Conservation (phyloP, 2,797 vertebrate species). For the Myotis vivesi region DNA sequence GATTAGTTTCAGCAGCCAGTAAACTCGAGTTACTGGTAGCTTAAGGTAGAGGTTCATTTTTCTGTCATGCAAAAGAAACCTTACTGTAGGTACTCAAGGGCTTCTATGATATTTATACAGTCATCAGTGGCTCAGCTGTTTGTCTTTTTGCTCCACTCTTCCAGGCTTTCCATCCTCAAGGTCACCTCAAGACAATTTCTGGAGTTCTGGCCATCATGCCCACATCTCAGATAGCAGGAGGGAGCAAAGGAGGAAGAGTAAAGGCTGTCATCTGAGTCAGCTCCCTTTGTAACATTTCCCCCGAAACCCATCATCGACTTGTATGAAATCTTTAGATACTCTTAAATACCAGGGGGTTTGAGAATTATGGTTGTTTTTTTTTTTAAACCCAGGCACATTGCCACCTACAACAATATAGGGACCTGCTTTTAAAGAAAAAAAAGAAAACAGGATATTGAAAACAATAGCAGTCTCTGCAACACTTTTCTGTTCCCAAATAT, state of each 20-base stretch:
- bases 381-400: not conserved
- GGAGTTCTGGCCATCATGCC: not conserved
- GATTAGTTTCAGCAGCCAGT: not conserved
- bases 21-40: not conserved
- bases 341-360: not conserved
- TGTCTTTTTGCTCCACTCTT: not conserved
- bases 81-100: not conserved
- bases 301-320: not conserved
- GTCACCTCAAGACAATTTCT: not conserved
- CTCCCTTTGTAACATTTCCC: not conserved
- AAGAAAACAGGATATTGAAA: not conserved
- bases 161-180: not conserved
- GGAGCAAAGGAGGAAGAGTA: not conserved
- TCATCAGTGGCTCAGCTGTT: not conserved
- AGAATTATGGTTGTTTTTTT: not conserved
- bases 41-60: not conserved
- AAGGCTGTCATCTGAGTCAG: not conserved
- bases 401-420: not conserved
- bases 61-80: not conserved
- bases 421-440: not conserved
- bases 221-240: not conserved
- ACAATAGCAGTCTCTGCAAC: not conserved
- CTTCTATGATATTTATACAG: not conserved
- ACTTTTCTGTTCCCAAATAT: not conserved
- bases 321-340: not conserved